These are phyloP conservation scores for Trachelus tabidus DNA, from an alignment of 2,888 invertebrate genomes.

Conservation along the genomic window DNA sequence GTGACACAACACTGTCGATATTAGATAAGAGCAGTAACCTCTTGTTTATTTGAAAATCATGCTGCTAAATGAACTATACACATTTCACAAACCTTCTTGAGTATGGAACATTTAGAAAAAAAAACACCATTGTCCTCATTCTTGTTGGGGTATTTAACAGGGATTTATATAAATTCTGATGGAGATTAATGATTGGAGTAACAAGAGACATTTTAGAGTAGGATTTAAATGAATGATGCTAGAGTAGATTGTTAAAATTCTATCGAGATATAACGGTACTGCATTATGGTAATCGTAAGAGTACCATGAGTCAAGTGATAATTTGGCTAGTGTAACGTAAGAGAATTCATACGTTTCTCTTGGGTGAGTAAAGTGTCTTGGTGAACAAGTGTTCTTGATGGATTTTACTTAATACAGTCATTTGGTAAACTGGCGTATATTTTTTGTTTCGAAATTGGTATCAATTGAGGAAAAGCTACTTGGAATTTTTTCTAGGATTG, in stretches of 20 bases:
- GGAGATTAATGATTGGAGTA: background rate
- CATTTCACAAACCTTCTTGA: background rate
- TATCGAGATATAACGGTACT: too few species aligned
- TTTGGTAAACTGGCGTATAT: background rate
- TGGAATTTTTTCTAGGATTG: background rate
- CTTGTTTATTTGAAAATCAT: background rate
- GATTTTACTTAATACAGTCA: background rate
- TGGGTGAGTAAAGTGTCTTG: background rate
- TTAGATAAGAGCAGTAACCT: background rate
- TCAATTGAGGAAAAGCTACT: background rate
- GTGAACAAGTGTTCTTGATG: background rate
- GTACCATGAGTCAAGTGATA: background rate
- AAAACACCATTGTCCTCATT: background rate
- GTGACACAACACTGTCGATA: background rate
- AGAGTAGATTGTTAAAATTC: background rate
- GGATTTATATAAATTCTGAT: background rate
- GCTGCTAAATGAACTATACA: background rate
- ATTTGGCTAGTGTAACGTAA: background rate
- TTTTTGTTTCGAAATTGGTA: background rate
- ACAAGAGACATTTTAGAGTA: background rate
- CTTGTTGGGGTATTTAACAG: background rate
- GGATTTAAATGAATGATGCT: background rate
- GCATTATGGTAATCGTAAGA: background rate
- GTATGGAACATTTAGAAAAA: background rate
- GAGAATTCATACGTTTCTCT: background rate